Percentiles rank a stretch among this genome's conserved stretches.
These are phyloP conservation scores for Volucella bombylans DNA, from an alignment of 2,888 invertebrate genomes.

Conservation along the genomic window DNA sequence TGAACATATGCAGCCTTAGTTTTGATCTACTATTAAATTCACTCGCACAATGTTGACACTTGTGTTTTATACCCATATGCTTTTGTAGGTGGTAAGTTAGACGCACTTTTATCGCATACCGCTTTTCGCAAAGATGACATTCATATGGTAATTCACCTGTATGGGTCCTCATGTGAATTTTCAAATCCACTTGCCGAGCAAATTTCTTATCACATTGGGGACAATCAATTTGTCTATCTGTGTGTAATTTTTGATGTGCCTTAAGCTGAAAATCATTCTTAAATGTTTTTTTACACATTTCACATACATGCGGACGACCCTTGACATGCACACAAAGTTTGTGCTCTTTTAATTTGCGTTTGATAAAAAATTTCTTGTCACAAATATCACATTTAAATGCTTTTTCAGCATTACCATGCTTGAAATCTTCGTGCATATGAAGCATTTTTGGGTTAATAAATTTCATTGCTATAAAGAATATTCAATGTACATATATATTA, in stretches of 20 bases:
- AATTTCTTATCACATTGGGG: constrained; percentile 75
- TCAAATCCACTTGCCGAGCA: constrained; percentile 74
- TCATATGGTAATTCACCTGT: constrained; percentile 76
- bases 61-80: constrained; percentile 75
- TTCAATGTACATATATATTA: no score
- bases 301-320: constrained; percentile 72
- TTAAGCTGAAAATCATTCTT: constrained; percentile 74
- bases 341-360: constrained; percentile 50
- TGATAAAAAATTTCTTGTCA: constrained; percentile 40
- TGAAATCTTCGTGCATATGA: constrained; percentile 70
- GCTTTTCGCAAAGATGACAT: constrained; percentile 75
- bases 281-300: constrained; percentile 76
- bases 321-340: constrained; percentile 43
- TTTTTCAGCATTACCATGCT: constrained; percentile 52
- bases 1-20: constrained; percentile 75
- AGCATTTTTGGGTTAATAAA: constrained; percentile 67
- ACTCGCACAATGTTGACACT: constrained; percentile 72
- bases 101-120: constrained; percentile 76
- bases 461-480: constrained; percentile 58
- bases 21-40: constrained; percentile 75
- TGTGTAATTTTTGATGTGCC: constrained; percentile 75
- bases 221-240: constrained; percentile 73
- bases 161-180: constrained; percentile 76
- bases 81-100: constrained; percentile 76
- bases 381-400: constrained; percentile 50